A percentile compares a stretch with the other conserved stretches of the same genome.
phyloP scores from a whole-genome alignment of 2,113 vertebrate genomes.

The Tyrannus savana region DNA sequence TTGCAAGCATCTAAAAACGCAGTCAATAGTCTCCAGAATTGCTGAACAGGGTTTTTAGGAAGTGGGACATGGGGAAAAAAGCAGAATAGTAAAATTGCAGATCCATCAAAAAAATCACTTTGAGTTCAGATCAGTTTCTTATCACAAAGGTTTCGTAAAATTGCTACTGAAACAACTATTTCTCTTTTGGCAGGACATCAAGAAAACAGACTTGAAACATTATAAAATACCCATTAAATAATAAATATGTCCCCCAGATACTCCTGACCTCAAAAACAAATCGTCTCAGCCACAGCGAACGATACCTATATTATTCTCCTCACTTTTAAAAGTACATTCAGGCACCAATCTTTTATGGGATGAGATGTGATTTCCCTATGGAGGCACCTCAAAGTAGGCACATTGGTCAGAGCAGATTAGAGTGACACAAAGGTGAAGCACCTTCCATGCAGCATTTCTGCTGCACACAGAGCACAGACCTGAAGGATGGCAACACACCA shows the following conservation, averaged over 20 bases:
- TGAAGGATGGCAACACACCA: neutral
- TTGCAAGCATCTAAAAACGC: neutral
- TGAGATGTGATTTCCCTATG: accelerated
- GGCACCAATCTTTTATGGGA: accelerated
- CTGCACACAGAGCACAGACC: neutral
- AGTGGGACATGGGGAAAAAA: neutral
- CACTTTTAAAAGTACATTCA: neutral
- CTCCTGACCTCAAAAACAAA: neutral
- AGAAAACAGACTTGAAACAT: neutral
- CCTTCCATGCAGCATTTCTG: neutral
- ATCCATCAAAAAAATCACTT: neutral
- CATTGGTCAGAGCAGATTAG: neutral
- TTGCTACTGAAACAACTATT: neutral
- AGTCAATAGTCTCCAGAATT: neutral
- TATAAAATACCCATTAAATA: neutral
- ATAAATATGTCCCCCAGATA: neutral
- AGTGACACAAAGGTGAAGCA: neutral
- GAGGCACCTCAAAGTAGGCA: neutral
- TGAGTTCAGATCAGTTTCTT: neutral
- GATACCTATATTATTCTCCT: neutral
- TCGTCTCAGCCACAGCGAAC: neutral
- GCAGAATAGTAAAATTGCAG: neutral
- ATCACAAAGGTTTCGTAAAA: neutral
- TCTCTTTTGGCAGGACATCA: neutral
- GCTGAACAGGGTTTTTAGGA: neutral